Evolutionary conservation across 1,140 invertebrate species (phyloP).

Genomic region (Aradophagus sp.): DNA sequence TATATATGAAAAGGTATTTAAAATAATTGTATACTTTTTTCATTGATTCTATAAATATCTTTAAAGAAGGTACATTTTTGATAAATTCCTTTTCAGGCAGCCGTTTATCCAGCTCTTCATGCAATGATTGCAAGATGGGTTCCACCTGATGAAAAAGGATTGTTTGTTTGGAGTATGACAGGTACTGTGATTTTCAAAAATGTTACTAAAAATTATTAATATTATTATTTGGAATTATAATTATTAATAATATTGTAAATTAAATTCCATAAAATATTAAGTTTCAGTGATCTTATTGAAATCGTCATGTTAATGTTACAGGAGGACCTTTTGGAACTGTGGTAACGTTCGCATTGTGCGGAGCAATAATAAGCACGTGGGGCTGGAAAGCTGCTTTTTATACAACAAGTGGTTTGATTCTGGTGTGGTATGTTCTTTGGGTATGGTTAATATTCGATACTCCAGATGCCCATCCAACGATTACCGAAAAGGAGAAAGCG

Average conservation of each 20-base stretch:
- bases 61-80: neutral
- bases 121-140: conserved; percentile 83
- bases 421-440: conserved; percentile 80
- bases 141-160: conserved; percentile 84
- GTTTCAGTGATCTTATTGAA: too few species aligned
- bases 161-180: conserved; percentile 82
- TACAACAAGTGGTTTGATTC: conserved; percentile 79
- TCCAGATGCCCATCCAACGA: conserved; percentile 84
- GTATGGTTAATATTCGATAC: conserved; percentile 80
- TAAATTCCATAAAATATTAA: too few species aligned
- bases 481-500: conserved; percentile 83
- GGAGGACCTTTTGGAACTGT: conserved; percentile 86
- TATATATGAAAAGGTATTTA: too few species aligned
- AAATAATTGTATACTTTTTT: too few species aligned
- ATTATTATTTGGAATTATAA: conserved; percentile 1
- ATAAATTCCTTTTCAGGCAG: conserved; percentile 75
- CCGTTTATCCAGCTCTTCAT: conserved; percentile 83
- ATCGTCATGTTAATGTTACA: conserved; percentile 72
- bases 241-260: too few species aligned
- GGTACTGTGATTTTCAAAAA: too few species aligned
- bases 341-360: conserved; percentile 82
- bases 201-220: too few species aligned
- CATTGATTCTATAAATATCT: conserved; percentile 3
- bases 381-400: conserved; percentile 87
- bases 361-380: conserved; percentile 77